Evolutionary conservation across 1,140 invertebrate species (phyloP), one percentile per base, ranked within the genome.

Genomic region (Megalopta genalis): DNA sequence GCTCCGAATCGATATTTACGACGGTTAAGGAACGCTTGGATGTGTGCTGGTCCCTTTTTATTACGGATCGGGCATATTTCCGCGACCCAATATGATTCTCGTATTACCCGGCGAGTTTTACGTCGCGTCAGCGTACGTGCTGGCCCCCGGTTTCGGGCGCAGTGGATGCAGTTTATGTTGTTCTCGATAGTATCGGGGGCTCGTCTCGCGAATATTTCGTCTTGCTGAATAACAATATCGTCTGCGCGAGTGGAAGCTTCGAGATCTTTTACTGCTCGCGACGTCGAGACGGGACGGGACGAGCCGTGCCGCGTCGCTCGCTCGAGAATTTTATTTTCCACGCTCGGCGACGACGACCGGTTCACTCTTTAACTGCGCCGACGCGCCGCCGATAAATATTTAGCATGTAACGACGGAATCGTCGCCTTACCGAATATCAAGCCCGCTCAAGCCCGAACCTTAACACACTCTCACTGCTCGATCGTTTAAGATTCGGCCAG

Each of bases 141-240:
- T 37, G n/a, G 57, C 64, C 68, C 68, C 46, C 62, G 46, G 49
- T 73, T 66, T n/a, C 62, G n/a, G 8, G 42, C 46, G 69, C 32
- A 16, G 21, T 42, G 52, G 62, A 64, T 65, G 52, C 23, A 73
- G 39, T 72, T 72, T 73, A 79, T 46, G 70, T 42, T 66, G 77
- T 73, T 73, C 42, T 73, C 62, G 62, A 65, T 42, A 69, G 3
- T 66, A 73, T 66, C 60, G 75, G n/a, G 67, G 42, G 27, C 2
- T 52, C 54, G 42, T 68, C 71, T 49, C 32, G 68, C 14, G 27
- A 63, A 60, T 59, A 67, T 67, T 75, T 80, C 77, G 71, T 39
- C 54, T 23, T 52, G n/a, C 23, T 62, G 54, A 54, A 80, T 76
- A 76, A 54, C 59, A 75, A 77, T 77, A 63, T 63, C 37, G 25